Conservation (phyloP, 2,888 invertebrate genomes). For the Chydorus sphaericus region DNA sequence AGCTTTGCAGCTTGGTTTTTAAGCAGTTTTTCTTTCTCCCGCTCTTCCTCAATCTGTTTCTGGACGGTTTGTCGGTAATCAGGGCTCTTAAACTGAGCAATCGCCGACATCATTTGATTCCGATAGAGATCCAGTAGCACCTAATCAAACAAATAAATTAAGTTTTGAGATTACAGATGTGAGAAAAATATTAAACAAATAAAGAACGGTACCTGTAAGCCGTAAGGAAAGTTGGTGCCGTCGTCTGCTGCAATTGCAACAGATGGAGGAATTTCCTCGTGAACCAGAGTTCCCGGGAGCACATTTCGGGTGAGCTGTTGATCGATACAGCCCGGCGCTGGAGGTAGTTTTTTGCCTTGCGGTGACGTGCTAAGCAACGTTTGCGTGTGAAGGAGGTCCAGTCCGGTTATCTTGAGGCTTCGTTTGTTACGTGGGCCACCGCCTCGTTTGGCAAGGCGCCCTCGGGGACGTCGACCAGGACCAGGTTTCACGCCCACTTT, state of each 20-base stretch:
- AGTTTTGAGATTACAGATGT: background rate
- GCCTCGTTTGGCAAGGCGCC: slow-evolving; percentile 36
- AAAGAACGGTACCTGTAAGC: slow-evolving; percentile 17
- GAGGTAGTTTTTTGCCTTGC: slow-evolving; percentile 60
- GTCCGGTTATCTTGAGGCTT: slow-evolving; percentile 61
- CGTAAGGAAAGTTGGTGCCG: slow-evolving; percentile 1
- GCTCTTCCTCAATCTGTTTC: slow-evolving; percentile 65
- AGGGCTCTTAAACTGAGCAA: slow-evolving; percentile 68
- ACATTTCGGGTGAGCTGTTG: slow-evolving; percentile 65
- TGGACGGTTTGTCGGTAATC: slow-evolving; percentile 55
- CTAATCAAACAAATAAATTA: slow-evolving; percentile 34
- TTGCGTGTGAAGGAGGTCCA: slow-evolving; percentile 76
- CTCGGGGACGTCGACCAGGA: slow-evolving; percentile 26
- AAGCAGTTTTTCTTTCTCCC: slow-evolving; percentile 30
- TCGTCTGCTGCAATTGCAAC: slow-evolving; percentile 29
- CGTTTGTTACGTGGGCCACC: slow-evolving; percentile 40
- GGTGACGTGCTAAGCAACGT: slow-evolving; percentile 65
- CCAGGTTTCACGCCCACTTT: background rate
- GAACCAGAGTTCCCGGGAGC: slow-evolving; percentile 41
- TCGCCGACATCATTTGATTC: slow-evolving; percentile 68
- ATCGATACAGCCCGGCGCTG: slow-evolving; percentile 82
- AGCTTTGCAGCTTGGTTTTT: background rate
- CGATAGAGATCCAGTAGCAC: slow-evolving; percentile 72
- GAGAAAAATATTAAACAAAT: background rate
- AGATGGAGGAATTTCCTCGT: slow-evolving; percentile 63